phyloP scores from a whole-genome alignment of 1,140 invertebrate genomes.

The Anastrepha ludens region DNA sequence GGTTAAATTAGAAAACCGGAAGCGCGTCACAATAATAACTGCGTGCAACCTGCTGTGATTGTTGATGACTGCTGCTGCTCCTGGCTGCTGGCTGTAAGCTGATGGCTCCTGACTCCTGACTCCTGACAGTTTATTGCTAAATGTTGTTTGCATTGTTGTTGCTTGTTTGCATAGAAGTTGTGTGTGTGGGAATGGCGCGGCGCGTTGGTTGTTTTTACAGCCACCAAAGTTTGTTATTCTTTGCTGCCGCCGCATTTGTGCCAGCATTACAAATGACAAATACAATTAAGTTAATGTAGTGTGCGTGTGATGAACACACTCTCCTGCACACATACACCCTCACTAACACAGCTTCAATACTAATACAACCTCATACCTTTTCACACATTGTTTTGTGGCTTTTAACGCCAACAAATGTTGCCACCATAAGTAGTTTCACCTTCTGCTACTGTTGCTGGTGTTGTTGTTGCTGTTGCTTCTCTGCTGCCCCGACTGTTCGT shows the following conservation, averaged over 20 bases:
- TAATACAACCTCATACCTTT: background rate
- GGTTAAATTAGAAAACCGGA: constrained; percentile 52
- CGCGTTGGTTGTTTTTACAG: constrained; percentile 17
- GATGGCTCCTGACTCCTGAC: background rate
- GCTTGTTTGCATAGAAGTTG: background rate
- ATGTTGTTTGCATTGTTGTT: constrained; percentile 25
- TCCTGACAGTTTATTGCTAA: constrained; percentile 1
- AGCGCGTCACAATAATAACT: constrained; percentile 43
- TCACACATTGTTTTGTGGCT: constrained; percentile 45
- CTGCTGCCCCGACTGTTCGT: background rate
- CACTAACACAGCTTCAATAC: background rate
- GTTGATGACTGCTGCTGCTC: constrained; percentile 29
- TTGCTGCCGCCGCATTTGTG: constrained; percentile 38
- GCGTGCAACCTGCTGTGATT: constrained; percentile 52
- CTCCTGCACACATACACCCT: background rate
- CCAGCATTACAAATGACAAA: constrained; percentile 56
- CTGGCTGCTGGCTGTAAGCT: background rate
- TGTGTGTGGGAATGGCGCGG: background rate
- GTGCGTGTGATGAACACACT: constrained; percentile 9
- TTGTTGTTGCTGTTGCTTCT: background rate
- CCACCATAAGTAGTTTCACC: background rate
- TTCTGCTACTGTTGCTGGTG: background rate
- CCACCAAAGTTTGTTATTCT: constrained; percentile 22
- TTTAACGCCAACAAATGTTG: constrained; percentile 5
- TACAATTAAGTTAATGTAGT: constrained; percentile 59